phyloP scores from a whole-genome alignment of 2,888 invertebrate species.

The Eulithis prunata region DNA sequence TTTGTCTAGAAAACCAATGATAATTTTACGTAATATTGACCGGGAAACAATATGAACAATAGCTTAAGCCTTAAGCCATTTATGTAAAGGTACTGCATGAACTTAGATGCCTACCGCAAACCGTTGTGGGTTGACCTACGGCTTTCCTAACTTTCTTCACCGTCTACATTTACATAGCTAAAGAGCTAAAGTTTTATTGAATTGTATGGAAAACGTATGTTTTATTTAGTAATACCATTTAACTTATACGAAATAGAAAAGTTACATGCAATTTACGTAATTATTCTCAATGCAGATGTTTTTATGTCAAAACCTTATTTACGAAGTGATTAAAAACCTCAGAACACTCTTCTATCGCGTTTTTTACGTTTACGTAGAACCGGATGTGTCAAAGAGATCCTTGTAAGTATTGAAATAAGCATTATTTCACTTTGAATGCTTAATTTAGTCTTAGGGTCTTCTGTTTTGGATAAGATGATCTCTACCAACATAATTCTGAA shows the following conservation, averaged over 20 bases:
- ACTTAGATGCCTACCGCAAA: constrained; percentile 45
- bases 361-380: no score
- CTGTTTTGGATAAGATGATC: no score
- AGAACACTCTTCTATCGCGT: no score
- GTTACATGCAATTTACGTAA: background rate
- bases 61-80: constrained; percentile 15
- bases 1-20: background rate
- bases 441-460: no score
- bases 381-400: no score
- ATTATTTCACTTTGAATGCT: no score
- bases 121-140: constrained; percentile 43
- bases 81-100: constrained; percentile 32
- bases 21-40: constrained; percentile 10
- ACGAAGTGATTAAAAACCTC: no score
- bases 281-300: background rate
- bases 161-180: constrained; percentile 41
- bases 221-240: constrained; percentile 5
- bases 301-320: background rate
- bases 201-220: constrained; percentile 9
- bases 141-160: constrained; percentile 54
- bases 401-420: no score
- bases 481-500: no score
- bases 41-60: constrained; percentile 25
- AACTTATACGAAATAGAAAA: background rate
- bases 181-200: constrained; percentile 20